Evolutionary conservation across 2,888 invertebrate genomes (phyloP), one percentile per base, ranked within the genome.

Genomic region (Tenthredo livida): DNA sequence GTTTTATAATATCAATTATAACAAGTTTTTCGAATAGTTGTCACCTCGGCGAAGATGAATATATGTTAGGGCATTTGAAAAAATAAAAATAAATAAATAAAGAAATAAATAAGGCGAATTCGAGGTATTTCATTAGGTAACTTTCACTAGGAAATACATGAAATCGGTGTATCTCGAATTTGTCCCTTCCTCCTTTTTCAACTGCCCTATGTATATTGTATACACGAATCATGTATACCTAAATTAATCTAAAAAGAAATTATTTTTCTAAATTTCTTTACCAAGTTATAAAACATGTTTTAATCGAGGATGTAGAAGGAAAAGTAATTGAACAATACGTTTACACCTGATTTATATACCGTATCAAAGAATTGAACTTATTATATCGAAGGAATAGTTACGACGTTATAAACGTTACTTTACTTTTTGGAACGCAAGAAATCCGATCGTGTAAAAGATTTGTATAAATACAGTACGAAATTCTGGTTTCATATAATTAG

Each of bases 1-100:
- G 40, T 80, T 80, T 80, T 80, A 40, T 61, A 80, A 37, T 21
- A 40, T n/a, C 37, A 77, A 77, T 77, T 54, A 1, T 50, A 77
- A 61, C 40, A 61, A 58, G 37, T 40, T 40, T 61, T 61, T 80
- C 40, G 21, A 40, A 80, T 61, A 15, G 47, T 72, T 72, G 25
- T 43, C 43, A 43, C 43, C 17, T 43, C 37, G 43, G 73, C 15
- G n/a, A 47, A 17, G n/a, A 70, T 70, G n/a, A 70, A 70, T 70
- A 37, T 17, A 37, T n/a, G 1, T 37, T 37, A 3, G 70, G 37
- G 37, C 15, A 6, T 7, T 37, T n/a, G 12, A 43, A 73, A 43
- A 37, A 33, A 33, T 3, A 33, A 4, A 33, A 33, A 33, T 3
- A 33, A n/a, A 72, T 17, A 43, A 15, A n/a, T n/a, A 33, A 33